These are phyloP conservation scores for Branchellion lobata DNA, from an alignment of 2,888 invertebrate species.

Conservation along the genomic window DNA sequence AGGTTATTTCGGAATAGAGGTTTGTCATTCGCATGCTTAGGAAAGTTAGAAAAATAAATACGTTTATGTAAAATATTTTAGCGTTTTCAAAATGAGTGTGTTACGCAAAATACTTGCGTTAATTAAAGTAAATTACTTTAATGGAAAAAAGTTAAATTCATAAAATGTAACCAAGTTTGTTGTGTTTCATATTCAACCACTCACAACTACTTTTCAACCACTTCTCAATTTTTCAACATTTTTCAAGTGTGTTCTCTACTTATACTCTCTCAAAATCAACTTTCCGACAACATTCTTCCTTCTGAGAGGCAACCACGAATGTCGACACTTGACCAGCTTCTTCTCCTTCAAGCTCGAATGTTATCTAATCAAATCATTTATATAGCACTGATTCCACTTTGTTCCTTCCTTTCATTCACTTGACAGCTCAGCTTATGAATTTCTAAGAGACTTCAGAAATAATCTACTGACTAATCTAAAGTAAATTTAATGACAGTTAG, in stretches of 20 bases:
- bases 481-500: too few species aligned
- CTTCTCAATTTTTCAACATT: background rate
- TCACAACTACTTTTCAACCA: background rate
- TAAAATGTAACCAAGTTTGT: too few species aligned
- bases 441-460: background rate
- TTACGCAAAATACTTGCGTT: too few species aligned
- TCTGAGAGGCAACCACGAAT: conserved; percentile 46
- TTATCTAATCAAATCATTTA: background rate
- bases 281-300: conserved; percentile 37
- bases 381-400: background rate
- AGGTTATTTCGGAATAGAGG: conserved; percentile 45
- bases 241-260: conserved; percentile 44
- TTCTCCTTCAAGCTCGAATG: conserved; percentile 46
- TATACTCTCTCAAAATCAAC: conserved; percentile 42
- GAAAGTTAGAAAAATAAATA: too few species aligned
- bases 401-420: background rate
- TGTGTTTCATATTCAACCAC: too few species aligned
- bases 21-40: too few species aligned
- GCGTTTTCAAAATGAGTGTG: too few species aligned
- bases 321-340: conserved; percentile 40
- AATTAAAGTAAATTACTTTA: too few species aligned
- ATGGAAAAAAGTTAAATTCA: too few species aligned
- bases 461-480: background rate
- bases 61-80: too few species aligned
- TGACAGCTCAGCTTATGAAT: background rate